phyloP scores from a whole-genome alignment of 2,797 vertebrate genomes.

The Miopithecus talapoin region DNA sequence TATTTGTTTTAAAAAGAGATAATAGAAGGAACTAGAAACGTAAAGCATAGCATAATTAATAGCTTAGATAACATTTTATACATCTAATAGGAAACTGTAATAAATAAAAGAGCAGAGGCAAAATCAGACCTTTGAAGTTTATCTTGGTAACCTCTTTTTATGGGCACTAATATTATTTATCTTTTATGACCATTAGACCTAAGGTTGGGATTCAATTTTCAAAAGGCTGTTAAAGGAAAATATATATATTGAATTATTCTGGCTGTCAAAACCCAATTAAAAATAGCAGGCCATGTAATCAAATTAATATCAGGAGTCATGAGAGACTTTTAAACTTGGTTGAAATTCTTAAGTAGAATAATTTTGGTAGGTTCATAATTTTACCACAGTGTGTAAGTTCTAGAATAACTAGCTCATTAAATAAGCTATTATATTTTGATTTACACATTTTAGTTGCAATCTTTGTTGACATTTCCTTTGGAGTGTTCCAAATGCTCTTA shows the following conservation, averaged over 20 bases:
- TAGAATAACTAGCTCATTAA: background rate
- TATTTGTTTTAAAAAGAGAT: background rate
- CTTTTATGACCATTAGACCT: background rate
- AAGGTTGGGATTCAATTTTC: background rate
- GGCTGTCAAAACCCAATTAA: background rate
- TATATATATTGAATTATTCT: background rate
- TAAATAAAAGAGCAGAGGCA: background rate
- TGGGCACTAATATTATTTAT: background rate
- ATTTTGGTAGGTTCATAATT: background rate
- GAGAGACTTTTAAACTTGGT: background rate
- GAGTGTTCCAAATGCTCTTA: background rate
- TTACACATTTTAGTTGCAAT: slow-evolving; percentile 1
- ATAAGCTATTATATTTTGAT: background rate
- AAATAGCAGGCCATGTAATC: background rate
- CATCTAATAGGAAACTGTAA: background rate
- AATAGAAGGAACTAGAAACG: background rate
- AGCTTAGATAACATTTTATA: background rate
- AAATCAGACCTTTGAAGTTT: background rate
- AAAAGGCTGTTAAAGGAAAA: background rate
- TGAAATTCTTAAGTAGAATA: background rate
- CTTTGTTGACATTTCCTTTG: background rate
- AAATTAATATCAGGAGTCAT: background rate
- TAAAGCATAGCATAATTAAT: background rate
- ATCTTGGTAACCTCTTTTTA: background rate
- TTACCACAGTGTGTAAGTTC: background rate